Evolutionary conservation across 2,797 vertebrate species (phyloP), one percentile per base, ranked within the genome.

Genomic region (Hoplostethus atlanticus): DNA sequence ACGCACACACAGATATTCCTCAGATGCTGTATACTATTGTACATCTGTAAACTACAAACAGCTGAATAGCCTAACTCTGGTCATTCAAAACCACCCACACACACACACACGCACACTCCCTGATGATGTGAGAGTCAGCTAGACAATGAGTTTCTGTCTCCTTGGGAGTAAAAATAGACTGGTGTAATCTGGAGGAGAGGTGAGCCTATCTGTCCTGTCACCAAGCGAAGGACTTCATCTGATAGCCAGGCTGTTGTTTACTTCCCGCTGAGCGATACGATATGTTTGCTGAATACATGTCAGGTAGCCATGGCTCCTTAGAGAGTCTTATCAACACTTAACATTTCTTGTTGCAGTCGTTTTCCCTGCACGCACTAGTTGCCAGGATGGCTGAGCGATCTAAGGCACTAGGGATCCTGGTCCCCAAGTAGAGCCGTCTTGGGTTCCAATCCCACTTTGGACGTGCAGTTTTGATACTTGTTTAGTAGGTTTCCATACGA

Each of bases 151-250:
- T 51, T 38, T 11, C 25, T 31, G 6, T 63, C 17, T 44, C 28
- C 46, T 28, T 46, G 10, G 5, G 4, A 21, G 13, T 67, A 38
- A 58, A 77, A 67, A 77, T 68, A 84, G 34, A 6, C 53, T 17
- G n/a, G 28, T 64, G 2, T 58, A 52, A 77, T 65, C 50, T 6
- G 56, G 2, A 56, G 4, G 25, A 52, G 40, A 42, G 21, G 34
- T 55, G 47, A 48, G 46, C 31, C 56, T 0, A 36, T 53, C 61
- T 47, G 36, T 38, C 12, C 36, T 38, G 59, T 68, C 65, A 56
- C 13, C 6, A 15, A 25, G 56, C 38, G 21, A 51, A 46, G 21
- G 15, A 16, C 6, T 11, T 25, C 48, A 40, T 4, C 28, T 55
- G 51, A 62, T 30, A 42, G 6, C 52, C 0, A 30, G 15, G 10